Conservation (phyloP, 2,797 vertebrate species). For the Limosa lapponica region DNA sequence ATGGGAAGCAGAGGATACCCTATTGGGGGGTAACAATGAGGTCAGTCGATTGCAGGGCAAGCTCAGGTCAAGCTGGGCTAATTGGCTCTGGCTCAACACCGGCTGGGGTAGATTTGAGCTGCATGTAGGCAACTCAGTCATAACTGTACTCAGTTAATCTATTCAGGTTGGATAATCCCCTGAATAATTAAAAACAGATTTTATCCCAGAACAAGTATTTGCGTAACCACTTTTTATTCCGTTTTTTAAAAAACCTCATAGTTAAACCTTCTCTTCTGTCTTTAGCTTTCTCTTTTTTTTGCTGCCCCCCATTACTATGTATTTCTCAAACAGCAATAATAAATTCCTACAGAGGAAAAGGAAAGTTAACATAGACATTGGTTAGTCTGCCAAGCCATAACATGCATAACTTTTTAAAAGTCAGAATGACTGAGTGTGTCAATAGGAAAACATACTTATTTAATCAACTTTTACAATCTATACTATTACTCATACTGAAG, state of each 20-base stretch:
- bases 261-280: not conserved
- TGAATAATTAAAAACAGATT: not conserved
- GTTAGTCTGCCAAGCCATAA: not conserved
- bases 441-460: not conserved
- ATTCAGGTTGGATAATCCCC: not conserved
- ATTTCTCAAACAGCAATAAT: not conserved
- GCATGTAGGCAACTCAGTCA: not conserved
- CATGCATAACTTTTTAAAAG: not conserved
- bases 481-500: not conserved
- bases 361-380: not conserved
- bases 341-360: not conserved
- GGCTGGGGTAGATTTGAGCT: not conserved
- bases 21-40: not conserved
- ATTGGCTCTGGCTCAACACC: not conserved
- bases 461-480: not conserved
- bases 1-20: not conserved
- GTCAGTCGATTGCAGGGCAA: not conserved
- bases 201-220: not conserved
- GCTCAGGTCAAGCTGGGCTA: not conserved
- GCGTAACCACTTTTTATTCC: rapidly evolving
- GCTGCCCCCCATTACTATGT: not conserved
- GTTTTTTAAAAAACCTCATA: not conserved
- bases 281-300: not conserved
- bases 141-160: not conserved
- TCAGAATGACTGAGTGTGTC: not conserved